A percentile compares a stretch with the other conserved stretches of the same genome.
Evolutionary conservation across 1,140 invertebrate genomes (phyloP).

Genomic region (Oedothorax gibbosus): DNA sequence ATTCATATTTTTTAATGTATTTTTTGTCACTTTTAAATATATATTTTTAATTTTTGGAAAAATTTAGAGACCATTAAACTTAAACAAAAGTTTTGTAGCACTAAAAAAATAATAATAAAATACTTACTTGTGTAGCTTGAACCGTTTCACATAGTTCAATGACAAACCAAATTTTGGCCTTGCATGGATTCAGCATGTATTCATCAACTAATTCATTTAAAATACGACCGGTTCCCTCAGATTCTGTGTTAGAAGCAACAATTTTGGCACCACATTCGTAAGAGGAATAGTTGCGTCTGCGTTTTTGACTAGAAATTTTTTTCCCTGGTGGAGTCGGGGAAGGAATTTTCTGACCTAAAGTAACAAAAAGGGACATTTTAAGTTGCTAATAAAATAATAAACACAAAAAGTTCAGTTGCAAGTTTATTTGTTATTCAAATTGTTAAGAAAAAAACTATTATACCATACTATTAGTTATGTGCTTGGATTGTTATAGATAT

Average conservation of each 20-base stretch:
- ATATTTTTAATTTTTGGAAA: not conserved
- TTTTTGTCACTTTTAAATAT: not conserved
- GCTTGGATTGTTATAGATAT: too few relatives aligned
- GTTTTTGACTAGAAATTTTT: slow-evolving; percentile 62
- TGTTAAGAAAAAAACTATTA: too few relatives aligned
- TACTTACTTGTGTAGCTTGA: slow-evolving; percentile 81
- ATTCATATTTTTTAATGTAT: not conserved
- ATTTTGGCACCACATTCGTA: slow-evolving; percentile 98
- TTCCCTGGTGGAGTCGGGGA: slow-evolving; percentile 60
- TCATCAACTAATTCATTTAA: slow-evolving; percentile 92
- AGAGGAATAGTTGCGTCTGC: slow-evolving; percentile 89
- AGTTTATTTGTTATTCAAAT: too few relatives aligned
- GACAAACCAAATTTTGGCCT: slow-evolving; percentile 88
- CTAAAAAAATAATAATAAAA: not conserved
- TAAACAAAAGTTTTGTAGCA: not conserved
- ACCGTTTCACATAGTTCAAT: slow-evolving; percentile 98
- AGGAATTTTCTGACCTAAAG: slow-evolving; percentile 38
- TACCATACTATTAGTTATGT: too few relatives aligned
- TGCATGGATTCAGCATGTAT: slow-evolving; percentile 97
- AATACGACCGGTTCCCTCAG: slow-evolving; percentile 81
- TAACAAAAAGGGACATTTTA: not conserved
- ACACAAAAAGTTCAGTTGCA: too few relatives aligned
- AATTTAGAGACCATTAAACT: not conserved
- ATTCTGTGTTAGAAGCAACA: slow-evolving; percentile 89
- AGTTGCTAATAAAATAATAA: too few relatives aligned